Conservation (phyloP, 2,797 vertebrate genomes). For the Oryzias sinensis region DNA sequence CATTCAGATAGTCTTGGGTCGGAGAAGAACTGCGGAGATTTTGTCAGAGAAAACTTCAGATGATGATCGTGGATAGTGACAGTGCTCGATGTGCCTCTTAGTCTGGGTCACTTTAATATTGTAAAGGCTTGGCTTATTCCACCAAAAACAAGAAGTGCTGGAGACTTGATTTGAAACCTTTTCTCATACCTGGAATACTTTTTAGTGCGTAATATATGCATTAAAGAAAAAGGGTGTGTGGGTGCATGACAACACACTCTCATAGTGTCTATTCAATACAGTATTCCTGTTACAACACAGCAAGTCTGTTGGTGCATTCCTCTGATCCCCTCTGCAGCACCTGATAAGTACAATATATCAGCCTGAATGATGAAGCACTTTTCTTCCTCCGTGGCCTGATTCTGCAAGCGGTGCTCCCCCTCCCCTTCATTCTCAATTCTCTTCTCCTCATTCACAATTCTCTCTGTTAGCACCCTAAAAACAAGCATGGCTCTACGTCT, state of each 20-base stretch:
- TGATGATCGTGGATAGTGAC: constrained; percentile 5
- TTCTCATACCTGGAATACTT: neutral
- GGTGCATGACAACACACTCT: no score
- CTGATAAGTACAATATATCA: constrained; percentile 44
- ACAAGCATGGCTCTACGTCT: neutral
- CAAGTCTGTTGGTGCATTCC: constrained; percentile 2
- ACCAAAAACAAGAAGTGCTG: neutral
- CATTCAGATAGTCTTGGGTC: constrained; percentile 31
- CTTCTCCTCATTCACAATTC: constrained; percentile 61
- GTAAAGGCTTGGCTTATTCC: neutral
- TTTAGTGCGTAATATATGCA: neutral
- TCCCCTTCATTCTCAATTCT: constrained; percentile 47
- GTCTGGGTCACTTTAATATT: constrained; percentile 3
- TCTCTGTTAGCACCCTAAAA: constrained; percentile 17
- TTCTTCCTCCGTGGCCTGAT: constrained; percentile 51
- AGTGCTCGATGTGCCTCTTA: constrained; percentile 9
- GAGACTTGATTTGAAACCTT: neutral
- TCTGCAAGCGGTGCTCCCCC: constrained; percentile 47
- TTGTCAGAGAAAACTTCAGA: constrained; percentile 16
- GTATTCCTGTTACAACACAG: neutral
- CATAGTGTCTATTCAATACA: neutral
- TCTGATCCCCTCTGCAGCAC: constrained; percentile 32
- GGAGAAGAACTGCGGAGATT: constrained; percentile 13
- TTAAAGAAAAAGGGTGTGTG: no score
- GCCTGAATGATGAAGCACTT: constrained; percentile 63